Evolutionary conservation across 2,888 invertebrate genomes (phyloP), one percentile per base, ranked within the genome.

Genomic region (Congeria kusceri): DNA sequence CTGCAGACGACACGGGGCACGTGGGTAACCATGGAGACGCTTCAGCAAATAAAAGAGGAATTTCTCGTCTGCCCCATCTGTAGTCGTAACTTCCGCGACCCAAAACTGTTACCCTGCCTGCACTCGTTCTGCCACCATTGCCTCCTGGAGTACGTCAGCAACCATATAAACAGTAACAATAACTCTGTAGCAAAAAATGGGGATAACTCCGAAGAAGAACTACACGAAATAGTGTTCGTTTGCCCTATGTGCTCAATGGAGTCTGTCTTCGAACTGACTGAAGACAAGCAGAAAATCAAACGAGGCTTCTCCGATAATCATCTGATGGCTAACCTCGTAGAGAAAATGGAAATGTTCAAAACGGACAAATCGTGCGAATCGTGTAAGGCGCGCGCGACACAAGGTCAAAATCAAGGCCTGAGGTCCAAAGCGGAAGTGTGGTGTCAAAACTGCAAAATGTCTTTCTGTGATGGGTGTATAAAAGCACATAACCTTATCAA

Each of bases 401-500:
- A 72, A 49, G 76, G 78, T 57, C 80, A 80, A 29, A 58, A 59
- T 11, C 67, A 70, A 29, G 15, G 4, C 15, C 13, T 39, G 39
- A 64, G 72, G 18, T 76, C 83, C 4, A 85, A 79, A 61, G 87
- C 87, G 29, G 87, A 84, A 67, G 83, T 81, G 5, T 87, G 83
- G 83, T 87, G 87, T 49, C 87, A 87, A 58, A 86, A 80, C 2
- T 87, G 87, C 67, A 86, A 83, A 70, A 77, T 87, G 0, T 83
- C 86, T 1, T 87, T 87, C 32, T 87, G 87, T 71, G 83, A 86
- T 25, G 77, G 77, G 3, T 87, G 87, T 68, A 87, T 87, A 9
- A 84, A 86, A 62, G 87, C 86, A 0, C 87, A 87, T 53, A 85
- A 85, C 72, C 84, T 87, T 20, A 87, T 87, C 25, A 86, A 86